Base-by-base conservation (phyloP, 2,113 vertebrate genomes). In the Epinephelus cyanopodus region DNA sequence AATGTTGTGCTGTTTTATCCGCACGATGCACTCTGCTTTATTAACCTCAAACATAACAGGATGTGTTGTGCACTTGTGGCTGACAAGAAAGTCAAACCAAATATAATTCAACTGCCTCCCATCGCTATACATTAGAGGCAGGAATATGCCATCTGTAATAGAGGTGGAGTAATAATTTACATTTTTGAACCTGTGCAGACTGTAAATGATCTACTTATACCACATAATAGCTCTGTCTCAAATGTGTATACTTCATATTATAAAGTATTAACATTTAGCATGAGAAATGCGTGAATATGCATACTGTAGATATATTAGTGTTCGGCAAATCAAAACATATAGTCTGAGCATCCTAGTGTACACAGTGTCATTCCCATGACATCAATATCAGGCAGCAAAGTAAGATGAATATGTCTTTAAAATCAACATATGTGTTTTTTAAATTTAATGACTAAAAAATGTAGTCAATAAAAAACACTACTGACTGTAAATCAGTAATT, bases 61-160 rank as follows among this genome's bases (percentile, higher is more conserved):
- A 62, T 75, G 74, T 85, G 82, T 74, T 79, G 61, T 87, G 70
- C 75, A 63, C 73, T 83, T 85, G 60, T 53, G 52, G 70, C 54
- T 87, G 82, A 90, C 82, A 79, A 87, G 62, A 83, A 84, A 87
- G 82, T 85, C 83, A 85, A 83, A 81, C 57, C 33, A 75, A 77
- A 79, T 77, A 77, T 79, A 84, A 83, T 75, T 89, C 65, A 83
- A 17, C 5, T 14, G 42, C 60, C 60, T 78, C 70, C 58, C 60
- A 65, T 25, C 9, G 2, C 33, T 69, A 42, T 72, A 67, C 50
- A 79, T 74, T 87, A 66, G 42, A 81, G 56, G 62, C 39, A 85
- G 75, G 45, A 78, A 62, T 58, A 29, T 60, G 52, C 25, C 65
- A 50, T 82, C 52, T 74, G 63, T 61, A 74, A 33, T 50, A 29